Percentiles rank a stretch among this genome's conserved stretches.
Evolutionary conservation across 92 coral and sea anemone genomes (phyloP).

Genomic region (Desmophyllum pertusum): DNA sequence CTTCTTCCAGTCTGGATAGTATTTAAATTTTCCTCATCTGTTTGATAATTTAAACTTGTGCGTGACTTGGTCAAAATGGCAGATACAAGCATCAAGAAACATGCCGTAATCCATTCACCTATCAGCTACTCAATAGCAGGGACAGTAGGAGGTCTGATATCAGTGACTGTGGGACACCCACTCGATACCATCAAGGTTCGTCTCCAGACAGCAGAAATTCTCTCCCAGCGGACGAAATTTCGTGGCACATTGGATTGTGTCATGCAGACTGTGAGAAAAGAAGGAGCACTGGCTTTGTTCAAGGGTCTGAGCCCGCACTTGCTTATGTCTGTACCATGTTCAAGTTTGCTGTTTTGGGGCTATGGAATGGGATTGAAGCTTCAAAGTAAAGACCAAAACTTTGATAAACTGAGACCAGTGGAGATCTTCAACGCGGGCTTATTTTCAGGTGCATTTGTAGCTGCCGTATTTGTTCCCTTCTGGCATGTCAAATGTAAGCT

Average conservation of each 20-base stretch:
- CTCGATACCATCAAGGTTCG: slow-evolving; percentile 95
- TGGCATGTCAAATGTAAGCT: slow-evolving; percentile 85
- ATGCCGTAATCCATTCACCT: slow-evolving; percentile 56
- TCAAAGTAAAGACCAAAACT: slow-evolving; percentile 67
- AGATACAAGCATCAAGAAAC: not conserved
- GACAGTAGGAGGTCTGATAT: slow-evolving; percentile 82
- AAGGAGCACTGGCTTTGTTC: slow-evolving; percentile 80
- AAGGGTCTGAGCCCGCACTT: slow-evolving; percentile 90
- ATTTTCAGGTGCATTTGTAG: slow-evolving; percentile 66
- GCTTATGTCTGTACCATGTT: slow-evolving; percentile 73
- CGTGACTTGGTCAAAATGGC: not conserved
- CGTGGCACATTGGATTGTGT: slow-evolving; percentile 80
- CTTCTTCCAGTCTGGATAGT: not conserved
- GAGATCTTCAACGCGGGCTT: slow-evolving; percentile 83
- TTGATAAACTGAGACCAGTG: slow-evolving; percentile 45
- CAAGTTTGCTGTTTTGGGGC: slow-evolving; percentile 77
- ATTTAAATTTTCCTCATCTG: too few species aligned
- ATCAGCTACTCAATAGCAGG: slow-evolving; percentile 86
- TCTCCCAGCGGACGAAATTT: slow-evolving; percentile 61
- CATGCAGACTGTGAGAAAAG: slow-evolving; percentile 66
- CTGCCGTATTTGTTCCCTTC: slow-evolving; percentile 67
- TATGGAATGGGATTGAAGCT: slow-evolving; percentile 77
- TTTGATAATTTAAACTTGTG: not conserved
- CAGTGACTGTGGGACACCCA: slow-evolving; percentile 86
- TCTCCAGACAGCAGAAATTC: slow-evolving; percentile 74